A percentile compares a stretch with the other conserved stretches of the same genome.
These are phyloP conservation scores for Megalurothrips usitatus DNA, from an alignment of 2,888 invertebrate species.

Conservation along the genomic window DNA sequence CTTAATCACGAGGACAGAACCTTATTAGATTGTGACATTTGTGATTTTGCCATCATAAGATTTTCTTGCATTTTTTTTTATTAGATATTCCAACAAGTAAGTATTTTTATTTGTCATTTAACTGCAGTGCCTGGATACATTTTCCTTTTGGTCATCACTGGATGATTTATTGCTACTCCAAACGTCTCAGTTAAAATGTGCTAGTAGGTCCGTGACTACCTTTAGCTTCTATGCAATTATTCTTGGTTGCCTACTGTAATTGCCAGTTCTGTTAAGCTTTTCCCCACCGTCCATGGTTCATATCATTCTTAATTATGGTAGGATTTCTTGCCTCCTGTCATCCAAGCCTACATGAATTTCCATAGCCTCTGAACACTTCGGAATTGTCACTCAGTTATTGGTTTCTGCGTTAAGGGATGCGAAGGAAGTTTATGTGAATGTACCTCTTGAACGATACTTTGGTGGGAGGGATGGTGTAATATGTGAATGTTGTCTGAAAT, in stretches of 20 bases:
- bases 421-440: neutral
- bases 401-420: neutral
- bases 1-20: neutral
- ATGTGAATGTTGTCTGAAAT: neutral
- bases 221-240: too few relatives aligned
- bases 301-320: neutral
- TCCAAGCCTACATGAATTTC: too few relatives aligned
- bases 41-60: neutral
- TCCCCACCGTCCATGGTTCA: too few relatives aligned
- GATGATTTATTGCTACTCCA: neutral
- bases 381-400: neutral
- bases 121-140: neutral
- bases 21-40: neutral
- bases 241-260: too few relatives aligned
- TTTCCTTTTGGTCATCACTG: neutral
- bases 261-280: too few relatives aligned
- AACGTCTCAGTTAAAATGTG: neutral
- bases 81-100: neutral
- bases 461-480: neutral
- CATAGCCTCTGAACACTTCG: too few relatives aligned
- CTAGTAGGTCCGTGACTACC: neutral
- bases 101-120: neutral
- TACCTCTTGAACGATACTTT: neutral
- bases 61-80: neutral
- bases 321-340: neutral